Evolutionary conservation across 2,888 invertebrate genomes (phyloP).

Genomic region (Spilarctia lutea): DNA sequence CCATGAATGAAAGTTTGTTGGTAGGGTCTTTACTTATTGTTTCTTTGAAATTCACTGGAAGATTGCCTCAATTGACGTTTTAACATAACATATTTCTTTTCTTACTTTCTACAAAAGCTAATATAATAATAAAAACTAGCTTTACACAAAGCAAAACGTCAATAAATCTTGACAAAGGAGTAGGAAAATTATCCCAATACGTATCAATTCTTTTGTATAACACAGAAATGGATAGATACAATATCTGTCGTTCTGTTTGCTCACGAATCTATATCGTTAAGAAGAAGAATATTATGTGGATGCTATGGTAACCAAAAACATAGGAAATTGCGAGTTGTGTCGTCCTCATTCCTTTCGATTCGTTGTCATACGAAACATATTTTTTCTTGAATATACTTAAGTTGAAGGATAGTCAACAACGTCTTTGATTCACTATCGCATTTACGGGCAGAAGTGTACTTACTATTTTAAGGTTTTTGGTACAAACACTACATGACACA

Average conservation of each 20-base stretch:
- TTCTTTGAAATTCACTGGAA: not conserved
- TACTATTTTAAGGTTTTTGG: not conserved
- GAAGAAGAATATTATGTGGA: slow-evolving; percentile 18
- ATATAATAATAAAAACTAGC: slow-evolving; percentile 15
- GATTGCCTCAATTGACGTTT: not conserved
- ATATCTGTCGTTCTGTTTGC: slow-evolving; percentile 8
- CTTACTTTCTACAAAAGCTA: slow-evolving; percentile 2
- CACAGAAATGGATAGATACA: slow-evolving; percentile 17
- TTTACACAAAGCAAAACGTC: slow-evolving; percentile 28
- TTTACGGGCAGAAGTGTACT: slow-evolving; percentile 5
- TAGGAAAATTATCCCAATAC: slow-evolving; percentile 31
- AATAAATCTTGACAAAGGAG: slow-evolving; percentile 34
- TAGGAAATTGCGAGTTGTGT: slow-evolving; percentile 46
- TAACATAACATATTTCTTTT: not conserved
- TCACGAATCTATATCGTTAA: slow-evolving; percentile 21
- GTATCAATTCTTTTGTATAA: slow-evolving; percentile 46
- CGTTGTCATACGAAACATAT: slow-evolving; percentile 22
- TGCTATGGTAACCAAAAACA: slow-evolving; percentile 38
- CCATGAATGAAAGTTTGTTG: not conserved
- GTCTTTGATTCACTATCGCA: slow-evolving; percentile 19
- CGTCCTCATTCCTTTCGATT: slow-evolving; percentile 33
- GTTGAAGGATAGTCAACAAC: slow-evolving; percentile 10
- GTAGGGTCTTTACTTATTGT: not conserved
- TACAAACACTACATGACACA: not conserved
- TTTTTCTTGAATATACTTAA: slow-evolving; percentile 16